Evolutionary conservation across 2,888 invertebrate genomes (phyloP).

Genomic region (Ennomos erosarius): DNA sequence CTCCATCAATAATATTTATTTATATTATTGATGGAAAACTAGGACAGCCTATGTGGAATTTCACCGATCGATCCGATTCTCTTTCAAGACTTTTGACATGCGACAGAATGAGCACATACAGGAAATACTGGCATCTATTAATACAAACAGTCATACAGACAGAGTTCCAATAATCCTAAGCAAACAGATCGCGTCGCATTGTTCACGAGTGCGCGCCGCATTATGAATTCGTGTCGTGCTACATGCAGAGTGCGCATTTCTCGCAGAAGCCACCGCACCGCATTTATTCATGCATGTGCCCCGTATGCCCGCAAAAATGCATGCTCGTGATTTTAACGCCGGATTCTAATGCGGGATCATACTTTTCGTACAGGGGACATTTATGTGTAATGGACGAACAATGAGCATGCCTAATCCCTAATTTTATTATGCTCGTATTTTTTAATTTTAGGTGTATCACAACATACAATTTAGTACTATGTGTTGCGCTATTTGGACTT

Average conservation of each 20-base stretch:
- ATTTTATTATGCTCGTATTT: no score
- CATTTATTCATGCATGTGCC: constrained; percentile 33
- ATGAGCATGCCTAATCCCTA: no score
- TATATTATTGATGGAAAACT: no score
- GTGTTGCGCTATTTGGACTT: no score
- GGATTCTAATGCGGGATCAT: constrained; percentile 17
- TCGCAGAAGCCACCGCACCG: constrained; percentile 22
- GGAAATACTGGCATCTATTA: no score
- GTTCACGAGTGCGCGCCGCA: constrained; percentile 24
- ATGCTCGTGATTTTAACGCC: constrained; percentile 29
- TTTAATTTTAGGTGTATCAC: no score
- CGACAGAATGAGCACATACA: no score
- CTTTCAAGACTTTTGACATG: no score
- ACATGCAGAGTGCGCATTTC: constrained; percentile 30
- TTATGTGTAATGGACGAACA: constrained; percentile 3
- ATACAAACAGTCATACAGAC: constrained; percentile 3
- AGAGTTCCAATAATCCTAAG: constrained; percentile 20
- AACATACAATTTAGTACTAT: no score
- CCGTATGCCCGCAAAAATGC: constrained; percentile 32
- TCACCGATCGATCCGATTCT: no score
- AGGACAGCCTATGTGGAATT: no score
- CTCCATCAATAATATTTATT: no score
- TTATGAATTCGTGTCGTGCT: constrained; percentile 31
- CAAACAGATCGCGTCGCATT: constrained; percentile 31
- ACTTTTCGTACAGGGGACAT: constrained; percentile 14